These are phyloP conservation scores for Leptinotarsa texana DNA, from an alignment of 1,140 invertebrate species.

Conservation along the genomic window DNA sequence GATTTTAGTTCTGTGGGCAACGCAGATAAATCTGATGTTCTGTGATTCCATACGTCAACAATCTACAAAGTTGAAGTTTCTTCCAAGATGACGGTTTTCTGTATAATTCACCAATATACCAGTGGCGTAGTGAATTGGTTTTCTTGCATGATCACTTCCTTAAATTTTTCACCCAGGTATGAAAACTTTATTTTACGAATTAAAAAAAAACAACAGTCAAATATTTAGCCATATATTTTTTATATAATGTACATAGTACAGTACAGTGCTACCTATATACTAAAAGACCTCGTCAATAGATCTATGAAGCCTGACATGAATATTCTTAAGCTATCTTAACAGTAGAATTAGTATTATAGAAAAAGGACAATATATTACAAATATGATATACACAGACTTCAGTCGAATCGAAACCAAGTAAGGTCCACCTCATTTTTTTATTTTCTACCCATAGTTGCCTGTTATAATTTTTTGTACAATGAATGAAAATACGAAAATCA, in stretches of 20 bases:
- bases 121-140: too few species aligned
- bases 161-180: too few species aligned
- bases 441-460: constrained; percentile 18
- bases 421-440: constrained; percentile 17
- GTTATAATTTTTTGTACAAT: constrained; percentile 18
- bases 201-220: background rate
- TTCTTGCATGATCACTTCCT: too few species aligned
- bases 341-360: constrained; percentile 47
- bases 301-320: constrained; percentile 49
- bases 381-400: constrained; percentile 49
- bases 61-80: too few species aligned
- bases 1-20: too few species aligned
- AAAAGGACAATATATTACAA: constrained; percentile 50
- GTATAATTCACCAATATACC: too few species aligned
- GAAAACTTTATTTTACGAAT: too few species aligned
- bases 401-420: constrained; percentile 40
- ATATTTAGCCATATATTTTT: constrained; percentile 48
- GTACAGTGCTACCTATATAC: constrained; percentile 49
- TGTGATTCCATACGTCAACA: too few species aligned
- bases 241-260: constrained; percentile 53
- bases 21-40: too few species aligned
- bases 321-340: constrained; percentile 33
- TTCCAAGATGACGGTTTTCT: too few species aligned
- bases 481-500: constrained; percentile 26
- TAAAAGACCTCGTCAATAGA: constrained; percentile 47